These are phyloP conservation scores for Ramphastos sulfuratus DNA, from an alignment of 2,113 vertebrate genomes.

Conservation along the genomic window DNA sequence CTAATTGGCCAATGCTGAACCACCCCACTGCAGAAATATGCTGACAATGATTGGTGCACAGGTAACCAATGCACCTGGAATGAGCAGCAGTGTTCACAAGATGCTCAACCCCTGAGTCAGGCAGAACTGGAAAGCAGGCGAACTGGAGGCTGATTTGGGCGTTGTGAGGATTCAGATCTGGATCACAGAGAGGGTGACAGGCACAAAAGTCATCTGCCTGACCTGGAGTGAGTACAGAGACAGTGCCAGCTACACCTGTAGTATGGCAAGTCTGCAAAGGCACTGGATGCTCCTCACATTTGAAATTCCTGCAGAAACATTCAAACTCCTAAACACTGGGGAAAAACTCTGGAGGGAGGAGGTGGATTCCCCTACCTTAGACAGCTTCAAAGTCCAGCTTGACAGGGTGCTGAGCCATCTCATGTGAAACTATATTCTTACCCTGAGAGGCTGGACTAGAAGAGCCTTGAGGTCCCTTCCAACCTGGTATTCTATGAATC, in stretches of 20 bases:
- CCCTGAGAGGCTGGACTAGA: too few species aligned
- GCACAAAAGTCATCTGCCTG: background rate
- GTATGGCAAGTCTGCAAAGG: background rate
- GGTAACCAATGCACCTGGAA: background rate
- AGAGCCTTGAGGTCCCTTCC: too few species aligned
- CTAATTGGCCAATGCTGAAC: background rate
- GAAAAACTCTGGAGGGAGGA: too few species aligned
- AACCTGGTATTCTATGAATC: too few species aligned
- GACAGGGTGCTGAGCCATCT: too few species aligned
- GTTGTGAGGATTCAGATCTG: background rate
- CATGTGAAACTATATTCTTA: too few species aligned
- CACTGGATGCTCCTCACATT: background rate
- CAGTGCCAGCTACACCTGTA: background rate
- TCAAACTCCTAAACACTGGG: too few species aligned
- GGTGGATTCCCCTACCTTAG: too few species aligned
- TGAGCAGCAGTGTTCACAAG: background rate
- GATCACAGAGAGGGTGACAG: background rate
- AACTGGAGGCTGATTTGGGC: background rate
- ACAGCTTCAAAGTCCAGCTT: too few species aligned
- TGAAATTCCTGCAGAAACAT: background rate
- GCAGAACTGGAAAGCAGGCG: background rate
- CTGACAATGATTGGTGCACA: background rate
- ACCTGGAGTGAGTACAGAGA: background rate
- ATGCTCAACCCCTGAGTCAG: background rate
- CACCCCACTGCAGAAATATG: background rate